Base-by-base conservation (phyloP, 2,797 vertebrate species). In the Pantherophis vulpinus region DNA sequence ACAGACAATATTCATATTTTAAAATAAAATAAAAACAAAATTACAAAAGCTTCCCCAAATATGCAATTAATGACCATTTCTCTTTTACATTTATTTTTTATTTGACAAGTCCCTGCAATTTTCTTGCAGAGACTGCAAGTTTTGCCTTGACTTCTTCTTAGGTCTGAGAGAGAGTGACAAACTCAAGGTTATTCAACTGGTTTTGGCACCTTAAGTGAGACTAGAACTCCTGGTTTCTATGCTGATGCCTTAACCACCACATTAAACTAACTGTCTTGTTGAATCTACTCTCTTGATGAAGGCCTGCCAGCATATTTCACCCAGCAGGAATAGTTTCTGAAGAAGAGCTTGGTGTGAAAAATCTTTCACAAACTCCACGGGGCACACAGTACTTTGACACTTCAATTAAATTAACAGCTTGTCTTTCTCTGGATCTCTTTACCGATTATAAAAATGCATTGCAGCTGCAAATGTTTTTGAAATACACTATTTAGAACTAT, bases 371-470 rank as follows among this genome's bases (percentile, higher is more conserved):
- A 95, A 90, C 95, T 95, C 94, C 58, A 6, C 7, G 0, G 96
- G 94, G 87, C 60, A 95, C 95, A 0, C 58, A 96, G 93, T 94
- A 58, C 93, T 96, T 27, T 95, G 96, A 96, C 96, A 95, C 95
- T 95, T 96, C 95, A 93, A 89, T 96, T 95, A 61, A 89, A 88
- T 91, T 93, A 90, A 90, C 91, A 90, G 79, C 89, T 86, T 83
- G 0, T 58, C 56, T 7, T 1, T 79, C 91, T 87, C 88, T 2
- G 66, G n/a, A 83, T 86, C 66, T 1, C 32, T 90, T 94, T 92
- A 66, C 61, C 0, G 3, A 0, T 83, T 56, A 4, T 83, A 93
- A 58, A 32, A 94, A 87, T 66, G 61, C 11, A 54, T 58, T 5
- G 12, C 1, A 0, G 11, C 4, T n/a, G 74, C 18, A 90, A 7